Conservation (phyloP, 1,140 invertebrate genomes). For the Drosophila pectinifera region DNA sequence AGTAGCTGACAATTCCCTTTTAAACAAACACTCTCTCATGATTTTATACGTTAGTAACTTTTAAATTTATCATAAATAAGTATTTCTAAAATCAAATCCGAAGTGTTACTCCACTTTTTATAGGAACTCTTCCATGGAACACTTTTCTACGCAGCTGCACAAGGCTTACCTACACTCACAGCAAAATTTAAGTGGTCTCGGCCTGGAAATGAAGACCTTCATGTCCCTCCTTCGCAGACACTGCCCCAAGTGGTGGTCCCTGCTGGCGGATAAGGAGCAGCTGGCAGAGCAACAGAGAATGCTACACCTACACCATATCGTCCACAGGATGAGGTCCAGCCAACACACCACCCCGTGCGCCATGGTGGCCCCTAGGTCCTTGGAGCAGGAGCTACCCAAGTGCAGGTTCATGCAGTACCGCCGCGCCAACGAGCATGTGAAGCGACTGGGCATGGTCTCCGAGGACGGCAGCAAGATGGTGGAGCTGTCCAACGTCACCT, state of each 20-base stretch:
- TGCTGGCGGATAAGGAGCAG: neutral
- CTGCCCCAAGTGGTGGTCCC: conserved; percentile 1
- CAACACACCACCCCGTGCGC: neutral
- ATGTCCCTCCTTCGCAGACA: conserved; percentile 4
- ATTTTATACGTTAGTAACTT: no score
- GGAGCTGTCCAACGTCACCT: conserved; percentile 55
- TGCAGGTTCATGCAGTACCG: conserved; percentile 80
- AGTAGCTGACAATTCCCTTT: no score
- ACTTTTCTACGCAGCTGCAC: neutral
- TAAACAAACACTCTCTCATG: neutral
- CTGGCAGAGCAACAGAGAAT: neutral
- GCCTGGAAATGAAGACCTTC: neutral
- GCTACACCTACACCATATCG: neutral
- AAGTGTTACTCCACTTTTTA: no score
- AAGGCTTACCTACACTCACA: neutral
- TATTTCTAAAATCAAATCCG: neutral
- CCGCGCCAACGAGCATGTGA: conserved; percentile 43
- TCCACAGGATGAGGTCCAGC: neutral
- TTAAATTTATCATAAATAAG: no score
- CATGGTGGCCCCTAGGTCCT: neutral
- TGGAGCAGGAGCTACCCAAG: conserved; percentile 24
- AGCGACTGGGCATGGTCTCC: conserved; percentile 71
- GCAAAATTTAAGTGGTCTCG: conserved; percentile 1
- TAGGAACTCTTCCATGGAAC: neutral
- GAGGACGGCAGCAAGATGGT: conserved; percentile 71